phyloP scores from a whole-genome alignment of 2,888 invertebrate species.

The Lepeophtheirus nordmannii region DNA sequence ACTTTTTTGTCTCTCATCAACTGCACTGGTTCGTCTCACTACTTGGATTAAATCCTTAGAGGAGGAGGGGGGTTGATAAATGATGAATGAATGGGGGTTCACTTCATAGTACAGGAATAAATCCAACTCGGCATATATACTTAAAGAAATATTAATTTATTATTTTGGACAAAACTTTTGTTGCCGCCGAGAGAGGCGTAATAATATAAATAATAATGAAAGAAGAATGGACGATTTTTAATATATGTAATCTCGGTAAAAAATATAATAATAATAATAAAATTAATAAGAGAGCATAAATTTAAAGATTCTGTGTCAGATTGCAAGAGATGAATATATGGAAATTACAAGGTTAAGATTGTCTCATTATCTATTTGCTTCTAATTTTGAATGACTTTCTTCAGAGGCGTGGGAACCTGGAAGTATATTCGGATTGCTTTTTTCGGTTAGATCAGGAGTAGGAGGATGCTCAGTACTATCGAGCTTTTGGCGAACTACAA shows the following conservation, averaged over 20 bases:
- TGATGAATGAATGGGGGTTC: too few relatives aligned
- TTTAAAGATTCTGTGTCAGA: not conserved
- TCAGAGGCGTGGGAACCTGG: not conserved
- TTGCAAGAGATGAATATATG: not conserved
- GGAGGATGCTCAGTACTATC: not conserved
- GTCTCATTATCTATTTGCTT: not conserved
- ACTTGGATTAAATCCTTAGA: too few relatives aligned
- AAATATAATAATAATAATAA: slow-evolving; percentile 2
- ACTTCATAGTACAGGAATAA: too few relatives aligned
- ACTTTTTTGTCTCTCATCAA: too few relatives aligned
- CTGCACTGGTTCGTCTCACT: too few relatives aligned
- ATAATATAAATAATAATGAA: not conserved
- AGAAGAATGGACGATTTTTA: not conserved
- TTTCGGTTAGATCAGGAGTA: not conserved
- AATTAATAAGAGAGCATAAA: slow-evolving; percentile 4
- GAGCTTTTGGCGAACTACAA: slow-evolving; percentile 39
- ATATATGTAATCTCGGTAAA: not conserved
- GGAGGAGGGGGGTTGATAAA: too few relatives aligned
- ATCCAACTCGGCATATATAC: too few relatives aligned
- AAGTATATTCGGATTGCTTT: slow-evolving; percentile 6
- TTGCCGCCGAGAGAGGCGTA: too few relatives aligned
- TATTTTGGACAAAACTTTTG: too few relatives aligned
- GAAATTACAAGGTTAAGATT: too few relatives aligned
- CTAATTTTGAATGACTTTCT: not conserved
- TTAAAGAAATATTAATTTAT: too few relatives aligned